Base-by-base conservation (phyloP, 2,113 vertebrate genomes). In the Barbus barbus region DNA sequence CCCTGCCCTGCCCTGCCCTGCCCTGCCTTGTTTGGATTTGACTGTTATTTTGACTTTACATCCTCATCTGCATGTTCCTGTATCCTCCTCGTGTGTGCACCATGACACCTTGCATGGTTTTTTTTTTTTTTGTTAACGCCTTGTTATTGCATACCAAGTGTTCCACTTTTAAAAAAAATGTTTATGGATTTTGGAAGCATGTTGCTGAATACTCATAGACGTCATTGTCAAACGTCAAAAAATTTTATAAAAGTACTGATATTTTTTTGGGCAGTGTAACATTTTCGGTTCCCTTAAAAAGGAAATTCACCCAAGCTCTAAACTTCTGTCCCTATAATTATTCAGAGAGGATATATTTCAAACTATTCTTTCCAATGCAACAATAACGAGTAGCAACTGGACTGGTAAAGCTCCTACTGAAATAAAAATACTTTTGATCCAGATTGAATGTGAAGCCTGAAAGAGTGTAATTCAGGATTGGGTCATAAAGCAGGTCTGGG, bases 401-500 rank as follows among this genome's bases (percentile, higher is more conserved):
- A 44, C n/a, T 72, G 22, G 22, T 44, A 11, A 44, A 24, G 22
- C 11, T 44, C 38, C 38, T n/a, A 44, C n/a, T 72, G 2, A 72
- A 72, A 44, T 14, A n/a, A n/a, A n/a, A n/a, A n/a, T n/a, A n/a
- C n/a, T n/a, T n/a, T n/a, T n/a, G n/a, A n/a, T n/a, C n/a, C n/a
- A n/a, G n/a, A n/a, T n/a, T n/a, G n/a, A n/a, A n/a, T n/a, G n/a
- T n/a, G n/a, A n/a, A n/a, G n/a, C n/a, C n/a, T n/a, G n/a, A n/a
- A n/a, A n/a, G n/a, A n/a, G n/a, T n/a, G n/a, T n/a, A n/a, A n/a
- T n/a, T 38, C 28, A 38, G 38, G 22, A 14, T 22, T 31, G 22
- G 79, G 28, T 56, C 8, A 38, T 18, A 81, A 26, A 48, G 24
- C 72, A 74, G 33, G 18, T 85, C 71, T 77, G 60, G 28, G 12